Evolutionary conservation across 2,797 vertebrate genomes (phyloP).

Genomic region (Coregonus ussuriensis): DNA sequence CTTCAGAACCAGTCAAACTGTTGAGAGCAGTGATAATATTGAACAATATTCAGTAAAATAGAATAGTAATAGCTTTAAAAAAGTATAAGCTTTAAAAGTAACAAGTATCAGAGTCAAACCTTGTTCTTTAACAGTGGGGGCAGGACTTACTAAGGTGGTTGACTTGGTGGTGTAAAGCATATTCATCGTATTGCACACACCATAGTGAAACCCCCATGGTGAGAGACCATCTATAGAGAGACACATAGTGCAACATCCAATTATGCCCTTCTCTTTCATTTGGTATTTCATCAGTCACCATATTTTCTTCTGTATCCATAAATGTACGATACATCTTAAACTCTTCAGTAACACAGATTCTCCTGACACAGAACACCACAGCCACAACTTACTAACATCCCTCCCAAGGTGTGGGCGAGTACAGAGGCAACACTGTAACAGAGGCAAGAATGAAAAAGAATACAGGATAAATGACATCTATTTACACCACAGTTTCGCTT

Average conservation of each 20-base stretch:
- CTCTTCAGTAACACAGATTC: conserved; percentile 10
- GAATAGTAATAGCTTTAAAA: conserved; percentile 30
- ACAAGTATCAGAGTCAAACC: conserved; percentile 32
- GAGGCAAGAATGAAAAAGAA: conserved; percentile 18
- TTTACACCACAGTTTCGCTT: conserved; percentile 50
- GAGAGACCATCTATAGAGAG: neutral
- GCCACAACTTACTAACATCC: neutral
- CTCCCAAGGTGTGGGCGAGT: conserved; percentile 10
- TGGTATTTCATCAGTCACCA: neutral
- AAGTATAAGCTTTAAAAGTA: conserved; percentile 38
- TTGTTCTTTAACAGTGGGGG: conserved; percentile 46
- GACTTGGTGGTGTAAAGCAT: neutral
- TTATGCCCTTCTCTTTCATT: neutral
- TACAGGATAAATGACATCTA: conserved; percentile 36
- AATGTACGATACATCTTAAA: conserved; percentile 35
- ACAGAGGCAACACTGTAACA: conserved; percentile 31
- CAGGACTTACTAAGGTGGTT: neutral
- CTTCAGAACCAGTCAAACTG: conserved; percentile 65
- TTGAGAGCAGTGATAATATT: conserved; percentile 58
- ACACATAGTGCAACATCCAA: neutral
- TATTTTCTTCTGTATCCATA: conserved; percentile 8
- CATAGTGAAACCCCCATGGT: neutral
- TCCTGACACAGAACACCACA: neutral
- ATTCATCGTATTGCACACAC: neutral
- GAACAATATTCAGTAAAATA: conserved; percentile 57